Evolutionary conservation across 2,113 vertebrate species (phyloP).

Genomic region (Atherinomorus stipes): DNA sequence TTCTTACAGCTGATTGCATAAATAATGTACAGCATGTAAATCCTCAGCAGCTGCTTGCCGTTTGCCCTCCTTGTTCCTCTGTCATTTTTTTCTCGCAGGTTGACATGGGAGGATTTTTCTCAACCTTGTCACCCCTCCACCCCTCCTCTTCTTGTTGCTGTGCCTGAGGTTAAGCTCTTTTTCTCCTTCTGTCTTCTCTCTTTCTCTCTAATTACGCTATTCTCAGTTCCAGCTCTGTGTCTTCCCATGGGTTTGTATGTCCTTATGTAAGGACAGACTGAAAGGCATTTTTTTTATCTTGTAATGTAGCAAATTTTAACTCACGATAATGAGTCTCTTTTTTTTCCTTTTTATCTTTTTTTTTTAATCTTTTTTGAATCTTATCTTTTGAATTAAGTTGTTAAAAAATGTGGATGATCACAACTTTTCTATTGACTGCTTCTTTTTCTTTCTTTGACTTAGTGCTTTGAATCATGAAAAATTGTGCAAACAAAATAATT

Average conservation of each 20-base stretch:
- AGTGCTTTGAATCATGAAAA: constrained; percentile 27
- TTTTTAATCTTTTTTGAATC: no score
- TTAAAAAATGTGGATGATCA: neutral
- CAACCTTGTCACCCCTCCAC: constrained; percentile 62
- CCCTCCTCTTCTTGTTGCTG: constrained; percentile 34
- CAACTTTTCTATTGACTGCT: constrained; percentile 12
- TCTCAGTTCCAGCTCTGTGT: constrained; percentile 50
- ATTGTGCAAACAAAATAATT: constrained; percentile 40
- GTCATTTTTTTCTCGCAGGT: constrained; percentile 56
- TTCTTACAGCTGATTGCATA: constrained; percentile 69
- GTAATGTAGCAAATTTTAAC: constrained; percentile 38
- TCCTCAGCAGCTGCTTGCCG: constrained; percentile 69
- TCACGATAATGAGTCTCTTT: neutral
- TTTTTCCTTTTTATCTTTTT: neutral
- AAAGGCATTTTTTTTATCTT: constrained; percentile 39
- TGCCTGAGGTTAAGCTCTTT: constrained; percentile 38
- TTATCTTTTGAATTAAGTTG: constrained; percentile 29
- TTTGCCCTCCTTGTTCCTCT: constrained; percentile 47
- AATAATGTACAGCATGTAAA: constrained; percentile 74
- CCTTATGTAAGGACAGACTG: constrained; percentile 56
- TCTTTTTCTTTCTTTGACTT: constrained; percentile 16
- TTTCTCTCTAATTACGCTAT: constrained; percentile 59
- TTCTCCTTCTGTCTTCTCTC: constrained; percentile 15
- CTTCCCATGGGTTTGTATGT: constrained; percentile 64
- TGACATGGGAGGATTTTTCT: constrained; percentile 54